Percentiles rank a stretch among this genome's conserved stretches.
phyloP scores from a whole-genome alignment of 2,113 vertebrate genomes.

The Orientallactaga bullata region DNA sequence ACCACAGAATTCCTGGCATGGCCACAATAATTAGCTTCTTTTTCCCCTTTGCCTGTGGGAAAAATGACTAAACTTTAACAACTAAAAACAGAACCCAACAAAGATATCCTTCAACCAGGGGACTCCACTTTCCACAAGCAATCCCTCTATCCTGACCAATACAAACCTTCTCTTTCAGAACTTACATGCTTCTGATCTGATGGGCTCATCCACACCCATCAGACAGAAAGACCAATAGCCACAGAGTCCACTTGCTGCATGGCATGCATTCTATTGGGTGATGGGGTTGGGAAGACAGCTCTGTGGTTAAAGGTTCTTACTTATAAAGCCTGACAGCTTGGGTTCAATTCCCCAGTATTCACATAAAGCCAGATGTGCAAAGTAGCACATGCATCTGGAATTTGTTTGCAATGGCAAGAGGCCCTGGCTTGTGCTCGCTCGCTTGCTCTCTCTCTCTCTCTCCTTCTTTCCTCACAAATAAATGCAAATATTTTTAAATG shows the following conservation, averaged over 20 bases:
- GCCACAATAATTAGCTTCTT: too few relatives aligned
- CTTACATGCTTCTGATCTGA: fast-evolving
- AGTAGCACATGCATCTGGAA: too few relatives aligned
- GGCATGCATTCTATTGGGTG: not conserved
- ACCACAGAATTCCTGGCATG: not conserved
- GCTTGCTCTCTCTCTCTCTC: too few relatives aligned
- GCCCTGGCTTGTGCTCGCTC: too few relatives aligned
- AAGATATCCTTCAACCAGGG: fast-evolving
- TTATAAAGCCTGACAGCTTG: too few relatives aligned
- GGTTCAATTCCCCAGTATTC: too few relatives aligned
- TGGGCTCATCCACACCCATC: fast-evolving
- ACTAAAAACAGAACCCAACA: not conserved
- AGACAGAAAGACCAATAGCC: fast-evolving
- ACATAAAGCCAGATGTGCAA: too few relatives aligned
- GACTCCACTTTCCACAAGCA: not conserved
- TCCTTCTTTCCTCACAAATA: too few relatives aligned
- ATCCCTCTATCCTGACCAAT: fast-evolving
- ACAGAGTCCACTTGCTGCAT: fast-evolving
- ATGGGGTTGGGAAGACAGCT: too few relatives aligned
- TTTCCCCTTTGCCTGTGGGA: not conserved
- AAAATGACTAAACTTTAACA: not conserved
- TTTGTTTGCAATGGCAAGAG: too few relatives aligned
- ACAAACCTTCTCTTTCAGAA: not conserved
- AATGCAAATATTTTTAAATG: too few relatives aligned
- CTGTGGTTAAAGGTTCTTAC: too few relatives aligned